Evolutionary conservation across 1,140 invertebrate genomes (phyloP).

Genomic region (Hypsibius dujardini): DNA sequence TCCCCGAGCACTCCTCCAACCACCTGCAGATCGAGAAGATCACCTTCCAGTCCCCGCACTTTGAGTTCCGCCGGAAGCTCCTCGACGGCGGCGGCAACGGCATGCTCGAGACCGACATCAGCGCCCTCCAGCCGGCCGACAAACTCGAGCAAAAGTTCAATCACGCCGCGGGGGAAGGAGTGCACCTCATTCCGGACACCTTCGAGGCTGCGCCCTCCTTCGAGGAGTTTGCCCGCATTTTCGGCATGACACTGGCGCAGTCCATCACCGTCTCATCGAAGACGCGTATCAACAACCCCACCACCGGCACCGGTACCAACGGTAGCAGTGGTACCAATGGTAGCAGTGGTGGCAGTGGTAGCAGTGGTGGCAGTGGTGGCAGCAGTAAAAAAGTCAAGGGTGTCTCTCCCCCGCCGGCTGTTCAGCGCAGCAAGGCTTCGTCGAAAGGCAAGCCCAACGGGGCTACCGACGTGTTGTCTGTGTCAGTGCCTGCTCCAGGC

Average conservation of each 20-base stretch:
- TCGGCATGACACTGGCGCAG: not conserved
- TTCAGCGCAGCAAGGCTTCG: too few species aligned
- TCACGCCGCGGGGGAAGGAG: not conserved
- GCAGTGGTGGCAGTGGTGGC: too few species aligned
- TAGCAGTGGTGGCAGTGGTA: too few species aligned
- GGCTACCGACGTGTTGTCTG: too few species aligned
- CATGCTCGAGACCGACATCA: not conserved
- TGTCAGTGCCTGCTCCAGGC: too few species aligned
- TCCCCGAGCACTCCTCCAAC: not conserved
- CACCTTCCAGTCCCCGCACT: constrained; percentile 59
- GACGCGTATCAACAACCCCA: too few species aligned
- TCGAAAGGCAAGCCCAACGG: too few species aligned
- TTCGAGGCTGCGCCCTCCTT: not conserved
- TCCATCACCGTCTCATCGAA: too few species aligned
- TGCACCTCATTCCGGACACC: not conserved
- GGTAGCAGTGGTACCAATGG: too few species aligned
- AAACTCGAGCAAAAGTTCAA: not conserved
- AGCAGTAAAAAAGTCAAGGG: too few species aligned
- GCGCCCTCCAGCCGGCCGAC: not conserved
- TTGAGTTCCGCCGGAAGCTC: constrained; percentile 69
- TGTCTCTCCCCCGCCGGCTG: too few species aligned
- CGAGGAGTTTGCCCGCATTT: constrained; percentile 1
- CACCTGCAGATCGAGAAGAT: constrained; percentile 57
- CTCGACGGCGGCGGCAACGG: constrained; percentile 51
- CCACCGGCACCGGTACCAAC: too few species aligned